phyloP scores from a whole-genome alignment of 2,888 invertebrate species.

The Clunio marinus region DNA sequence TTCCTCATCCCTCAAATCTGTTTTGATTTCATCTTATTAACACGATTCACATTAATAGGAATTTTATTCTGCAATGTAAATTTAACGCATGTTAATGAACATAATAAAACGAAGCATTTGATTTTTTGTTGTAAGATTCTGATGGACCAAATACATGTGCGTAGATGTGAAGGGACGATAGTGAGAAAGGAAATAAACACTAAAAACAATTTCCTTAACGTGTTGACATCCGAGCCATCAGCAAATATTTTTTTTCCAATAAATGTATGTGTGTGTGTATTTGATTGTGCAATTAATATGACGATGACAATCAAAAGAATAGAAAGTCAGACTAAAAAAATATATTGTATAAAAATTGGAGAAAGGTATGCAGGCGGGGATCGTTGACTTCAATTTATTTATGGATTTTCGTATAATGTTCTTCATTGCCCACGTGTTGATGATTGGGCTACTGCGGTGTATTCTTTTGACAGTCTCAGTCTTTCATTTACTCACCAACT shows the following conservation, averaged over 20 bases:
- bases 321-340: too few relatives aligned
- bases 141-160: neutral
- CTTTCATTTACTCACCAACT: too few relatives aligned
- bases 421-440: neutral
- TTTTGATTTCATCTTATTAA: slow-evolving; percentile 12
- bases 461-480: slow-evolving; percentile 4
- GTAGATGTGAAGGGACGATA: too few relatives aligned
- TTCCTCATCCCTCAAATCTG: too few relatives aligned
- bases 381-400: neutral
- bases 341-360: neutral
- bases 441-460: neutral
- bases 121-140: neutral
- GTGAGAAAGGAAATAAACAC: neutral
- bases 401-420: neutral
- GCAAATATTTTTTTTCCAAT: too few relatives aligned
- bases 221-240: too few relatives aligned
- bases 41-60: neutral
- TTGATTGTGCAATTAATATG: too few relatives aligned
- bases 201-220: neutral
- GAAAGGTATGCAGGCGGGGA: neutral
- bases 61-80: neutral
- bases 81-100: slow-evolving; percentile 1
- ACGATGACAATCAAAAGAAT: too few relatives aligned
- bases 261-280: too few relatives aligned
- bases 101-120: slow-evolving; percentile 1